Conservation (phyloP, 1,140 invertebrate species). For the Sarcophaga bullata region DNA sequence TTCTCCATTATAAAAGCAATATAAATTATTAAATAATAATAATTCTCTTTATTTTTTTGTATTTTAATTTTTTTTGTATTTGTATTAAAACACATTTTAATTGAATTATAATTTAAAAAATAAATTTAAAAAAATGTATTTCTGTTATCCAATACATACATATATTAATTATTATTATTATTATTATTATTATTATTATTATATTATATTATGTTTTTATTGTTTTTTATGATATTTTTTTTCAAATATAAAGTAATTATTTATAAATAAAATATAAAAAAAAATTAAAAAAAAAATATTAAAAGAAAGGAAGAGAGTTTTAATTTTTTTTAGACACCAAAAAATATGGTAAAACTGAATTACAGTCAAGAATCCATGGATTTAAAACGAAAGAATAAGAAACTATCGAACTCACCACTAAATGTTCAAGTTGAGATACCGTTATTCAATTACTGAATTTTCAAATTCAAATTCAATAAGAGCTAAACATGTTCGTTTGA, state of each 20-base stretch:
- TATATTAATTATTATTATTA: slow-evolving; percentile 37
- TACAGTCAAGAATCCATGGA: too few species aligned
- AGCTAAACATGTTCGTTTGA: too few species aligned
- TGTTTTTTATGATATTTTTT: slow-evolving; percentile 40
- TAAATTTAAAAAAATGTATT: slow-evolving; percentile 38
- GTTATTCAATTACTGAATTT: too few species aligned
- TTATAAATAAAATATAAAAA: slow-evolving; percentile 41
- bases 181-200: slow-evolving; percentile 32
- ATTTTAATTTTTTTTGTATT: slow-evolving; percentile 4
- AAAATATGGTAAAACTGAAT: too few species aligned
- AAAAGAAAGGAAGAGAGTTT: too few species aligned
- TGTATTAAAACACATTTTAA: slow-evolving; percentile 29
- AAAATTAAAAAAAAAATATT: slow-evolving; percentile 37
- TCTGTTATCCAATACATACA: slow-evolving; percentile 43
- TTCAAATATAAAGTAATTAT: slow-evolving; percentile 43
- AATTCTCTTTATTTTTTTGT: too few species aligned
- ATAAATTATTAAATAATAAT: neutral
- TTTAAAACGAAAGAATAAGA: too few species aligned
- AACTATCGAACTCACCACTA: too few species aligned
- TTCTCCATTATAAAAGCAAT: slow-evolving; percentile 13
- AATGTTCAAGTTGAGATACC: too few species aligned
- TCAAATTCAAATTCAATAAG: too few species aligned
- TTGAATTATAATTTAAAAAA: slow-evolving; percentile 38
- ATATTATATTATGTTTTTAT: slow-evolving; percentile 42
- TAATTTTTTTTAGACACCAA: too few species aligned